phyloP scores from a whole-genome alignment of 2,888 invertebrate genomes.

The Eudemis profundana region DNA sequence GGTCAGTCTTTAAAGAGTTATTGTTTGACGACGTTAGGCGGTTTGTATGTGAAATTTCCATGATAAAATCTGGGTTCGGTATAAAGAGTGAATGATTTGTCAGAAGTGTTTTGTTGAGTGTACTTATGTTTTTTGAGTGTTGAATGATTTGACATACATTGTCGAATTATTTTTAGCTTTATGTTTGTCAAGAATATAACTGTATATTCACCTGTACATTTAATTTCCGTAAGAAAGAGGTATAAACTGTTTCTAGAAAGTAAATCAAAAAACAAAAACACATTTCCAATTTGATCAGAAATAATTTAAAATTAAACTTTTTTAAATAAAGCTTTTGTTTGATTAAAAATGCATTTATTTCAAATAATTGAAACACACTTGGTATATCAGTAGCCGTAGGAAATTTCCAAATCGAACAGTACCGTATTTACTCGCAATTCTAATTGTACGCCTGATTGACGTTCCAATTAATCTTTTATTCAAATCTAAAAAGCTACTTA shows the following conservation, averaged over 20 bases:
- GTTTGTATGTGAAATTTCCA: conserved; percentile 9
- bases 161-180: background rate
- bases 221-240: too few relatives aligned
- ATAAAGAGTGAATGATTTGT: conserved; percentile 23
- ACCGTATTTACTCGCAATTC: background rate
- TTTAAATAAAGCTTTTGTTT: too few relatives aligned
- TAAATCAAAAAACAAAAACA: too few relatives aligned
- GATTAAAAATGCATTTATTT: background rate
- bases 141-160: conserved; percentile 24
- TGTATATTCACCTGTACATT: conserved; percentile 5
- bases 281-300: too few relatives aligned
- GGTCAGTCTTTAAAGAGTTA: conserved; percentile 69
- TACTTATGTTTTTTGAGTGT: conserved; percentile 1
- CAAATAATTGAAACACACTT: background rate
- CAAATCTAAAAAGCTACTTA: conserved; percentile 36
- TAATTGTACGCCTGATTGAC: conserved; percentile 24
- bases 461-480: conserved; percentile 14
- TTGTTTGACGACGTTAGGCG: conserved; percentile 54
- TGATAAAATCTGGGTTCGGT: conserved; percentile 33
- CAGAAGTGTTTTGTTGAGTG: conserved; percentile 8
- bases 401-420: background rate
- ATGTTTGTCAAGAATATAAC: conserved; percentile 7
- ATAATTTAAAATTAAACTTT: too few relatives aligned
- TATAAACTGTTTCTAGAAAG: too few relatives aligned
- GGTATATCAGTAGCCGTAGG: background rate